phyloP scores from a whole-genome alignment of 2,888 invertebrate genomes.

The Aspidiotus rigidus region DNA sequence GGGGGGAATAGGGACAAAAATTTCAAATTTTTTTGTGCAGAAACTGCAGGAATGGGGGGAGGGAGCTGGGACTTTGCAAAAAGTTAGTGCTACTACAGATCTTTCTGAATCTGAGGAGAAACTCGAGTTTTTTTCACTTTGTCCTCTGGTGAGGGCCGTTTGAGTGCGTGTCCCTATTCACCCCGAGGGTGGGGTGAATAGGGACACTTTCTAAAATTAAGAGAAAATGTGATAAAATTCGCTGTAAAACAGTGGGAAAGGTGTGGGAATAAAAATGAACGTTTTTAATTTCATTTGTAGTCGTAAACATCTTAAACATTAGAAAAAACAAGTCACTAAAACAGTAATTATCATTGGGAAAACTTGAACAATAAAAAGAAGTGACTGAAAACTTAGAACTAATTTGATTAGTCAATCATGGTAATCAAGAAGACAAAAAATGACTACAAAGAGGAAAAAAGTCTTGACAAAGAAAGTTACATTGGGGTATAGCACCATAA shows the following conservation, averaged over 20 bases:
- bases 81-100: neutral
- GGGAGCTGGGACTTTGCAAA: neutral
- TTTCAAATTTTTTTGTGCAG: neutral
- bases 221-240: neutral
- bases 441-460: neutral
- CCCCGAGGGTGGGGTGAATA: neutral
- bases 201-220: neutral
- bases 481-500: neutral
- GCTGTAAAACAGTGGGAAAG: neutral
- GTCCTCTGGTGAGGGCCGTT: neutral
- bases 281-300: neutral
- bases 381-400: neutral
- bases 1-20: neutral
- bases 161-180: neutral
- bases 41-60: neutral
- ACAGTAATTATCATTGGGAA: neutral
- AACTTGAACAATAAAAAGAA: neutral
- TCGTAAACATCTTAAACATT: neutral
- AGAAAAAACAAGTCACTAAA: neutral
- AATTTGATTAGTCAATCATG: constrained; percentile 1
- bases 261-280: neutral
- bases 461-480: too few relatives aligned
- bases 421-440: neutral
- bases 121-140: neutral
- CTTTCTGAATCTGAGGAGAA: neutral